Base-by-base conservation (phyloP, 1,140 invertebrate genomes). In the Drosophila bifasciata region DNA sequence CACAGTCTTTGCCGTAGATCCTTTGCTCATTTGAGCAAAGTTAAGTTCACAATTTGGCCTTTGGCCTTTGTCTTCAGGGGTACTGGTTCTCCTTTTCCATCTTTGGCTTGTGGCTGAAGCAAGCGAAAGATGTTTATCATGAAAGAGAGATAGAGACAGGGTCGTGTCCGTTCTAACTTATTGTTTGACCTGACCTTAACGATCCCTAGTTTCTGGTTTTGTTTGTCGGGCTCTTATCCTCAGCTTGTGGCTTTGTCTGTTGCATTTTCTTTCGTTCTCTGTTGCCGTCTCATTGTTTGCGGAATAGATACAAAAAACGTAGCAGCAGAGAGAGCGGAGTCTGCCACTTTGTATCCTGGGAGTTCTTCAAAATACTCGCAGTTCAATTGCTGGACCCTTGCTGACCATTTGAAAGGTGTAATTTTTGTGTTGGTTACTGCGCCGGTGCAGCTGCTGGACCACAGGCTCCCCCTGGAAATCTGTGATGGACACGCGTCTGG, bases 371-470 rank as follows among this genome's bases (percentile, higher is more conserved):
- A 57, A 71, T 45, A n/a, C n/a, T n/a, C n/a, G n/a, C n/a, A n/a
- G n/a, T 76, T 76, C 61, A 62, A 73, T 73, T 76, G 56, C 53
- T 50, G 21, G 56, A 64, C 62, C 32, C 32, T 36, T 81, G 79
- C 62, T 81, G 79, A 85, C 81, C 81, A 83, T 86, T 86, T 86
- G 60, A 86, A 88, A 88, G 74, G 78, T 88, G 75, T 88, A 80
- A 83, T 80, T 86, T 25, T 81, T 64, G 77, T 86, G 1, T 81
- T 64, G 63, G 81, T 67, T 53, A 60, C 19, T 73, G 15, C 7
- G 21, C 16, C 23, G 32, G 21, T 44, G 70, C 64, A 83, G 66
- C 66, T 69, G 68, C 48, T 44, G 21, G 48, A 46, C 28, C 8
- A 28, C 8, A 41, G 49, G 53, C 62, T 50, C 62, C 48, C 62